phyloP scores from a whole-genome alignment of 2,888 invertebrate genomes.

The Tetragnatha montana region DNA sequence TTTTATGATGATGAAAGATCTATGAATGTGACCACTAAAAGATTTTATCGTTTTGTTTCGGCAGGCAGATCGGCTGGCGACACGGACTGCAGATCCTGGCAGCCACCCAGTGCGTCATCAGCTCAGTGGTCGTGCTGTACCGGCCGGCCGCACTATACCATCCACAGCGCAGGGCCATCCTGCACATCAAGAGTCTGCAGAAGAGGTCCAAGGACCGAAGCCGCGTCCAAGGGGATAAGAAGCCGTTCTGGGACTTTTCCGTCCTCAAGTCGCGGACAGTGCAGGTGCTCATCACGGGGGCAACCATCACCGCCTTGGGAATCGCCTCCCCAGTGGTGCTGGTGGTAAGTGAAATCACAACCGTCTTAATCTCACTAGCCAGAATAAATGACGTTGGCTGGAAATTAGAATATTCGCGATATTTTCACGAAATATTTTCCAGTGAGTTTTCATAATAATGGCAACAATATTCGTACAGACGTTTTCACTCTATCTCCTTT shows the following conservation, averaged over 20 bases:
- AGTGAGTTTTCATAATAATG: too few species aligned
- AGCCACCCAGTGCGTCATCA: conserved; percentile 45
- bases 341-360: conserved; percentile 78
- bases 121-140: conserved; percentile 57
- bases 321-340: conserved; percentile 91
- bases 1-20: too few species aligned
- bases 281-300: conserved; percentile 87
- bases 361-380: too few species aligned
- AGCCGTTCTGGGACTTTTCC: conserved; percentile 90
- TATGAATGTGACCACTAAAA: too few species aligned
- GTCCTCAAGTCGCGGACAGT: conserved; percentile 89
- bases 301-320: conserved; percentile 87
- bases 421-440: too few species aligned
- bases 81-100: conserved; percentile 65
- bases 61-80: conserved; percentile 62
- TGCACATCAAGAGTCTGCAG: conserved; percentile 70
- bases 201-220: conserved; percentile 63
- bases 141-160: conserved; percentile 70
- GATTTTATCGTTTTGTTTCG: neutral
- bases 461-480: too few species aligned
- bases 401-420: too few species aligned
- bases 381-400: too few species aligned
- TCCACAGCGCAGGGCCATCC: conserved; percentile 71
- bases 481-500: too few species aligned
- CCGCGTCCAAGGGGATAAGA: conserved; percentile 75